phyloP scores from a whole-genome alignment of 2,888 invertebrate species.

The Xanthorhoe designata region DNA sequence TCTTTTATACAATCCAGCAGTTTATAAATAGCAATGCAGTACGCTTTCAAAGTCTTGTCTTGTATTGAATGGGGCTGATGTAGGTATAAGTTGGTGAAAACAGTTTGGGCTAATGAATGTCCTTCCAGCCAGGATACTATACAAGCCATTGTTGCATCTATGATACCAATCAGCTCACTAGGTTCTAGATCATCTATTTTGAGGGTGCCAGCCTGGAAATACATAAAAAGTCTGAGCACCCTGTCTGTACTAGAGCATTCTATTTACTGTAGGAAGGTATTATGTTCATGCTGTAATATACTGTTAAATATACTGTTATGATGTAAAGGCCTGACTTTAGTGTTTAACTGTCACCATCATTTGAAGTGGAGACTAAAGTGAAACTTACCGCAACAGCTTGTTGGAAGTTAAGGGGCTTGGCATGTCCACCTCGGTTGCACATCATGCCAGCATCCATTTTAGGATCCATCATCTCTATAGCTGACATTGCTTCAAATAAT shows the following conservation, averaged over 20 bases:
- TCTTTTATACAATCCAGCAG: constrained; percentile 95
- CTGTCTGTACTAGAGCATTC: no score
- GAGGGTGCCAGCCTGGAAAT: constrained; percentile 89
- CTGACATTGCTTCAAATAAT: constrained; percentile 99
- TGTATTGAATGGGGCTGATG: constrained; percentile 95
- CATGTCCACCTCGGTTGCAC: constrained; percentile 94
- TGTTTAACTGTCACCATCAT: no score
- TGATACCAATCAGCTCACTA: constrained; percentile 95
- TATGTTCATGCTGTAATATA: no score
- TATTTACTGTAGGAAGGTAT: no score
- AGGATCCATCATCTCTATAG: constrained; percentile 99
- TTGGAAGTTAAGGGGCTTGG: constrained; percentile 94
- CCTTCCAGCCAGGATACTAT: constrained; percentile 99
- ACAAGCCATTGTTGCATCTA: constrained; percentile 97
- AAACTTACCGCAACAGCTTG: constrained; percentile 91
- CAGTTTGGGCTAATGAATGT: constrained; percentile 97
- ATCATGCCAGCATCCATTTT: constrained; percentile 99
- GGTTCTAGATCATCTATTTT: constrained; percentile 91
- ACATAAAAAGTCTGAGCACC: no score
- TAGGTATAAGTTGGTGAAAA: constrained; percentile 97
- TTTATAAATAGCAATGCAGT: constrained; percentile 95
- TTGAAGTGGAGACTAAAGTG: no score
- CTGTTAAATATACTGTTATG: no score
- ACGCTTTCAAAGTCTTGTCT: constrained; percentile 93
- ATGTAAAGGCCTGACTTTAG: no score